These are phyloP conservation scores for Emydocephalus ijimae DNA, from an alignment of 2,113 vertebrate species.

Conservation along the genomic window DNA sequence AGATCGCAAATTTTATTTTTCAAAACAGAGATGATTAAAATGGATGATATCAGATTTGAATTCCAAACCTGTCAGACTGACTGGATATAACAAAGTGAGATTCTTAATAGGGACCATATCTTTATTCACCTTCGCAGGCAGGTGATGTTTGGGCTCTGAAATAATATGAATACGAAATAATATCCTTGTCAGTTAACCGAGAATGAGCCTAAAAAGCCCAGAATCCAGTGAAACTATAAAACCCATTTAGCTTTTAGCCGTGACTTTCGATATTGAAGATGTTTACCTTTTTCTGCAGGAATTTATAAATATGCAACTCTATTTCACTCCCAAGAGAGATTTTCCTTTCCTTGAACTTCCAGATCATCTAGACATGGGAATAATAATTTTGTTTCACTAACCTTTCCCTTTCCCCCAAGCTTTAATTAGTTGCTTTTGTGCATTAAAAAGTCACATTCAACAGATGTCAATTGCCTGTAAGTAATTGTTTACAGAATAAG, in stretches of 20 bases:
- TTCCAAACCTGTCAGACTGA: not conserved
- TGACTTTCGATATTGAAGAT: not conserved
- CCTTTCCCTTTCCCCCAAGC: not conserved
- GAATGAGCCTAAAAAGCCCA: not conserved
- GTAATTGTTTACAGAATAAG: not conserved
- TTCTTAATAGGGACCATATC: not conserved
- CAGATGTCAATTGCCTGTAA: not conserved
- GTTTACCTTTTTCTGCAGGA: not conserved
- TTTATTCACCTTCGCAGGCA: not conserved
- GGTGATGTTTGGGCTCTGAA: not conserved
- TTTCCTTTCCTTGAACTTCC: not conserved
- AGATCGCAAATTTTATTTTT: not conserved
- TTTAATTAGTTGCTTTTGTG: not conserved
- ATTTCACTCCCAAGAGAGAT: not conserved
- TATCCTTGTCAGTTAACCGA: not conserved
- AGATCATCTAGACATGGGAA: not conserved
- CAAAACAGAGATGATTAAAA: not conserved
- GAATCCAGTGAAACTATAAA: not conserved
- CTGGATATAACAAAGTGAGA: not conserved
- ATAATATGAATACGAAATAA: not conserved
- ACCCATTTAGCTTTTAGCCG: not conserved
- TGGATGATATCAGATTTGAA: not conserved
- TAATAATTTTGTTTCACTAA: not conserved
- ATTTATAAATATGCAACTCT: not conserved
- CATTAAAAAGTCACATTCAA: not conserved